Evolutionary conservation across 2,113 vertebrate genomes (phyloP).

Genomic region (Rhombomys opimus): DNA sequence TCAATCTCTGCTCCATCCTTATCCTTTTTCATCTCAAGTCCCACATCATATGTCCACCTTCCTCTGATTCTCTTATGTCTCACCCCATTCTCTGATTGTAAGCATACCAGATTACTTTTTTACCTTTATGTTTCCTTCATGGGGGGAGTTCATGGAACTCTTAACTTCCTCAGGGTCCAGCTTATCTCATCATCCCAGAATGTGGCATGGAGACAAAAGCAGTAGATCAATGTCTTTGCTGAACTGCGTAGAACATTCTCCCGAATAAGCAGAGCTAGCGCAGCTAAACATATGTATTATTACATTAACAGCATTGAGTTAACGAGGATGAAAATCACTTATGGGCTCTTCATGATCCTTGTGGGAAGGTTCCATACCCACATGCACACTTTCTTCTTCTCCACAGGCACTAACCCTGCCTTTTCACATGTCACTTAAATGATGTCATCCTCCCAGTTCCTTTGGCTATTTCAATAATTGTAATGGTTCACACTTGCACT

Average conservation of each 20-base stretch:
- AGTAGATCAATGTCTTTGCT: not conserved
- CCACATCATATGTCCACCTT: not conserved
- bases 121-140: not conserved
- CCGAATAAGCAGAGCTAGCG: not conserved
- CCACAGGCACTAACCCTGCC: not conserved
- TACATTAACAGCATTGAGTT: not conserved
- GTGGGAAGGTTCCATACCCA: not conserved
- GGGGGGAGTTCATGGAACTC: not conserved
- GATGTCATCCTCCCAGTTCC: not conserved
- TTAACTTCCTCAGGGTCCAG: not conserved
- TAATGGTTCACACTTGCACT: constrained; percentile 46
- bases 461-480: constrained; percentile 56
- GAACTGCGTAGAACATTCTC: not conserved
- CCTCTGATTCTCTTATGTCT: not conserved
- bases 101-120: not conserved
- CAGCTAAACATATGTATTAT: not conserved
- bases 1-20: too few species aligned
- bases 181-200: not conserved
- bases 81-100: not conserved
- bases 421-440: not conserved
- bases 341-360: not conserved
- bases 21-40: not conserved
- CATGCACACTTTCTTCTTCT: not conserved
- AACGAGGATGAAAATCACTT: not conserved
- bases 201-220: not conserved